phyloP scores from a whole-genome alignment of 2,888 invertebrate genomes.

The Deilephila porcellus region DNA sequence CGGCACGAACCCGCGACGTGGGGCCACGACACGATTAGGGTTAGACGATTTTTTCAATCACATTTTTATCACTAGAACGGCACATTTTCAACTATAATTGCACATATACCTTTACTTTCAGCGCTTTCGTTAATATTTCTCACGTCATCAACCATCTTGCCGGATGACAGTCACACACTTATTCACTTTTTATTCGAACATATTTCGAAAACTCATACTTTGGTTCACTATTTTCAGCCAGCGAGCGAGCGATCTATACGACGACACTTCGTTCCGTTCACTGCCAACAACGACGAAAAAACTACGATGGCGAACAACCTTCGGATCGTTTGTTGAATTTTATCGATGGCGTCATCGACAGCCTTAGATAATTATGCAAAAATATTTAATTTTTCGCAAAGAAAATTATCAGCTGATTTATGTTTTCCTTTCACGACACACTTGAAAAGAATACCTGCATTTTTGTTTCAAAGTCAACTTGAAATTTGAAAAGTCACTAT shows the following conservation, averaged over 20 bases:
- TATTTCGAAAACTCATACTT: conserved; percentile 84
- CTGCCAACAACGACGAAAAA: conserved; percentile 69
- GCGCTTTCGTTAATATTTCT: conserved; percentile 82
- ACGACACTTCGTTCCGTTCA: conserved; percentile 83
- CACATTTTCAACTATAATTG: conserved; percentile 75
- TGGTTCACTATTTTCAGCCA: conserved; percentile 84
- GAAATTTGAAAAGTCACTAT: conserved; percentile 20
- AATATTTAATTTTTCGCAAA: conserved; percentile 28
- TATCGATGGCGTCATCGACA: conserved; percentile 50
- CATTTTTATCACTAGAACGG: conserved; percentile 77
- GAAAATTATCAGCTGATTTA: conserved; percentile 30
- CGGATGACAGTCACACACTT: conserved; percentile 82
- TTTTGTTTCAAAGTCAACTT: conserved; percentile 27
- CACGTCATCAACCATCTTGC: conserved; percentile 85
- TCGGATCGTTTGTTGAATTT: conserved; percentile 49
- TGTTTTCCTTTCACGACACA: conserved; percentile 25
- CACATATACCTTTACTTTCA: conserved; percentile 83
- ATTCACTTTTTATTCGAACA: conserved; percentile 83
- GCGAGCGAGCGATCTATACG: conserved; percentile 82
- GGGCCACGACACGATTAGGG: conserved; percentile 84
- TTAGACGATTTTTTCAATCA: conserved; percentile 79
- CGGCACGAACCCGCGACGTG: conserved; percentile 79
- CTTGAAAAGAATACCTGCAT: conserved; percentile 26
- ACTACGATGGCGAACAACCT: conserved; percentile 63
- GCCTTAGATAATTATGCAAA: conserved; percentile 30